Evolutionary conservation across 2,888 invertebrate genomes (phyloP), one percentile per base, ranked within the genome.

Genomic region (Venustoraphidia nigricollis): DNA sequence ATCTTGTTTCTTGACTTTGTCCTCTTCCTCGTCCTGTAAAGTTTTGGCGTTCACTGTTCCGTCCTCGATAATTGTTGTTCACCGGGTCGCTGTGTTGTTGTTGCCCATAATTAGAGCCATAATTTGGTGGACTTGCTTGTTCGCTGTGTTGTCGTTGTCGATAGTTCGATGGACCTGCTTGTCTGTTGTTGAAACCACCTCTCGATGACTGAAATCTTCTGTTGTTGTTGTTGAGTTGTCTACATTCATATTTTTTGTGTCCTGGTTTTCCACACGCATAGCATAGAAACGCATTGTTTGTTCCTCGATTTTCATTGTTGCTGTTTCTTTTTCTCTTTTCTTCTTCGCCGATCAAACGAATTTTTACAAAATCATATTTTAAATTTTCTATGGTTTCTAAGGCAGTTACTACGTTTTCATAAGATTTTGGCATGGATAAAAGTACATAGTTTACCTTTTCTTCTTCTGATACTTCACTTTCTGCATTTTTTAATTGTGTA

Each of bases 321-420:
- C 27, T 11, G n/a, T 14, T 27, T 46, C 40, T 50, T 36, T 47
- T 50, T 47, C 47, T 41, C 34, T 47, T 50, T 34, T 50, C 47
- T 47, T 50, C 47, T 50, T 50, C 44, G 14, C 50, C 44, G 5
- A 50, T 37, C 9, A 50, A 17, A 45, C 45, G 44, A 37, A 48
- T 44, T 37, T 50, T 50, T 13, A 50, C 50, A 45, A 50, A 50
- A 41, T 50, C 50, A 11, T 45, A 13, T 42, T 45, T 50, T 10
- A 48, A 9, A 37, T 50, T 37, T 48, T 50, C 48, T 27, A 45
- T 35, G 6, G 48, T 48, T 48, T 50, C 46, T 34, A 50, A 37
- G 8, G 50, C 48, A 13, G 48, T 48, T 10, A 46, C 41, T 17
- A 47, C 37, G 10, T 8, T 34, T 14, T 47, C 47, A 8, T 43